Evolutionary conservation across 2,797 vertebrate genomes (phyloP), one percentile per base, ranked within the genome.

Genomic region (Selene dorsalis): DNA sequence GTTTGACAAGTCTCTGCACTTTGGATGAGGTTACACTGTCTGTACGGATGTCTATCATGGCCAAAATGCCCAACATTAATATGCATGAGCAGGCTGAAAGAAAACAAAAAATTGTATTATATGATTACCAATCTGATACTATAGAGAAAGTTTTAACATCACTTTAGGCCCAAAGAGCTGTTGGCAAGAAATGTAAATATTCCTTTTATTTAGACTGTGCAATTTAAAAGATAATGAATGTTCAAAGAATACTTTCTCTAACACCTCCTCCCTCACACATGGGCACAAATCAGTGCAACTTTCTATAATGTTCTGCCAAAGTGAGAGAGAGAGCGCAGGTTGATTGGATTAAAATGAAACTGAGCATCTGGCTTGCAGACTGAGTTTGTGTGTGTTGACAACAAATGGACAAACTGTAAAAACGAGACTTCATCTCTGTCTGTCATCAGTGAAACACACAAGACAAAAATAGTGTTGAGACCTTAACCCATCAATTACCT

Each of bases 281-380:
- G 45, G 72, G 50, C 62, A 26, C 39, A 24, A 77, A 69, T 18
- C 56, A 26, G 50, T 2, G 4, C 39, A 80, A 22, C 22, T 47
- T 65, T 73, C 68, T 73, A 5, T 70, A 52, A 75, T 66, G 50
- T 60, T 60, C 52, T 83, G 77, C 73, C 76, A 82, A 82, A 85
- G 30, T 43, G 50, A 72, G 20, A 9, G 28, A 73, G 70, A 14
- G 20, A 73, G 68, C 43, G 64, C 57, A 69, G 55, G 43, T 71
- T 74, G 41, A 55, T 26, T 65, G n/a, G 68, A 61, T 69, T 30
- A 62, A 79, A 70, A 81, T 69, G 4, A 80, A 82, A 72, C 41
- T 38, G 22, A 80, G 61, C 75, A 81, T 71, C 76, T 84, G 84
- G 64, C 58, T 82, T 39, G 28, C 18, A 48, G 18, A 41, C 13